These are phyloP conservation scores for Gymnocheta viridis DNA, from an alignment of 2,888 invertebrate genomes.

Conservation along the genomic window DNA sequence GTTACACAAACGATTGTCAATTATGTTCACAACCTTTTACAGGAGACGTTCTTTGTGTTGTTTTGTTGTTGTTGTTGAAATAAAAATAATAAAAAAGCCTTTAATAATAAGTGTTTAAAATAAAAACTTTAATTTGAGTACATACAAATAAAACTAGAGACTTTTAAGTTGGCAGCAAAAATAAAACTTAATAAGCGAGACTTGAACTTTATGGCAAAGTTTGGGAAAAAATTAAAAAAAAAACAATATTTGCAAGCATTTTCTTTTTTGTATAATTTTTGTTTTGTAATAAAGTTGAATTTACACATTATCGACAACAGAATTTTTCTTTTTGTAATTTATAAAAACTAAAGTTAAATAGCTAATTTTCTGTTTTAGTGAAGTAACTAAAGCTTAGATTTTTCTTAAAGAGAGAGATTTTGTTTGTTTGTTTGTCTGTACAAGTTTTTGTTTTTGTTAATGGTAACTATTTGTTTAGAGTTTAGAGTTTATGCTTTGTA, in stretches of 20 bases:
- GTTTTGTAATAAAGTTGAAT: conserved; percentile 15
- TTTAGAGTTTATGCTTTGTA: not conserved
- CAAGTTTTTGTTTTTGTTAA: conserved; percentile 4
- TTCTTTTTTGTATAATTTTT: not conserved
- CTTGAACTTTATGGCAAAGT: not conserved
- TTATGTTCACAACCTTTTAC: conserved; percentile 69
- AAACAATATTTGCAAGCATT: conserved; percentile 49
- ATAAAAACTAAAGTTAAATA: not conserved
- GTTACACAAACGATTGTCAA: conserved; percentile 66
- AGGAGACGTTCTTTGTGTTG: conserved; percentile 55
- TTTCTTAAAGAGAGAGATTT: not conserved
- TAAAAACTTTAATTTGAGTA: conserved; percentile 12
- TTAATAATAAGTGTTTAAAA: not conserved
- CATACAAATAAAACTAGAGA: conserved; percentile 31
- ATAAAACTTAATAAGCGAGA: conserved; percentile 42
- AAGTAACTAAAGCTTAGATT: no score
- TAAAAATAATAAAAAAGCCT: conserved; percentile 25
- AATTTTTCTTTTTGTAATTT: not conserved
- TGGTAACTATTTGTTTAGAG: conserved; percentile 1
- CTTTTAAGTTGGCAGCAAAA: not conserved
- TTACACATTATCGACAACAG: conserved; percentile 54
- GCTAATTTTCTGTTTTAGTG: not conserved
- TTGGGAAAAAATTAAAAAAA: not conserved
- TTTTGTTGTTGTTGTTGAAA: not conserved
- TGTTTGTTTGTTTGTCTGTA: conserved; percentile 37